phyloP scores from a whole-genome alignment of 2,888 invertebrate genomes.

The Blera fallax region DNA sequence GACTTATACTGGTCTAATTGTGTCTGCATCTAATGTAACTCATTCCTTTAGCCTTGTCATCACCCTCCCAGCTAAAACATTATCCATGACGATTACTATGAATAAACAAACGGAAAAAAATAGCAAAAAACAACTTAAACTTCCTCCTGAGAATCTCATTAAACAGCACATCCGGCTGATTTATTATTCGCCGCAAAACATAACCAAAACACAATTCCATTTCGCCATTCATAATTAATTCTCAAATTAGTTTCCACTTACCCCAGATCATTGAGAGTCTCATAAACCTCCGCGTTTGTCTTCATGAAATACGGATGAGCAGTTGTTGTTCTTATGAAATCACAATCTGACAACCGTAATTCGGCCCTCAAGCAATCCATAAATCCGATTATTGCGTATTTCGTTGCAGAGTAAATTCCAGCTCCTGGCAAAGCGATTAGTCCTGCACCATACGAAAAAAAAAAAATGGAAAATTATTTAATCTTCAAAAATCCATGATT shows the following conservation, averaged over 20 bases:
- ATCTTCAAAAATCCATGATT: constrained; percentile 6
- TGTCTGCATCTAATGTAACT: no score
- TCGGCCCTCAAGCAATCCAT: constrained; percentile 81
- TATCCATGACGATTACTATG: no score
- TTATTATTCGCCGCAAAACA: constrained; percentile 14
- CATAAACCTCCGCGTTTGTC: constrained; percentile 79
- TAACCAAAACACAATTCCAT: neutral
- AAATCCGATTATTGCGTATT: constrained; percentile 82
- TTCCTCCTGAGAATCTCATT: neutral
- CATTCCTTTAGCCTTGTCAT: no score
- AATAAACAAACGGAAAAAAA: neutral
- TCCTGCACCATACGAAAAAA: constrained; percentile 74
- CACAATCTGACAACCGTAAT: constrained; percentile 79
- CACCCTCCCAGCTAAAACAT: no score
- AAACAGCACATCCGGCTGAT: constrained; percentile 32
- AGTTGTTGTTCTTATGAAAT: constrained; percentile 79
- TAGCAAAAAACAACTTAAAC: neutral
- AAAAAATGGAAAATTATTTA: neutral
- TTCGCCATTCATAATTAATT: constrained; percentile 50
- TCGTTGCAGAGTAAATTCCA: constrained; percentile 81
- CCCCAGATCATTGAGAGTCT: constrained; percentile 79
- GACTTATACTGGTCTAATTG: no score
- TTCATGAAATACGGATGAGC: constrained; percentile 82
- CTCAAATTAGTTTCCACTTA: constrained; percentile 71
- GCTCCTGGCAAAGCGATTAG: constrained; percentile 79